Evolutionary conservation across 1,140 invertebrate genomes (phyloP), one percentile per base, ranked within the genome.

Genomic region (Atta cephalotes): DNA sequence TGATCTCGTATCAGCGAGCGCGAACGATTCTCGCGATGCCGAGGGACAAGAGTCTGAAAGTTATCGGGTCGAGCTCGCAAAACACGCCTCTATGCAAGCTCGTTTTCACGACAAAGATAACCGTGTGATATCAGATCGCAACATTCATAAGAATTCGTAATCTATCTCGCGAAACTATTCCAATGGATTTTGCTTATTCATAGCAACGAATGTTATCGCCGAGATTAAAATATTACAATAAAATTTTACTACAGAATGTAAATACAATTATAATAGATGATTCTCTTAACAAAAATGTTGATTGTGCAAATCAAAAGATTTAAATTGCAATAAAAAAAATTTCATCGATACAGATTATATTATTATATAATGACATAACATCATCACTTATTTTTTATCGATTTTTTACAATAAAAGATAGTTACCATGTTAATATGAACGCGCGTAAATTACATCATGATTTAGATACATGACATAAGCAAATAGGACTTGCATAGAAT

Each of bases 1-100:
- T 63, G 78, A 91, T 91, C 89, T 90, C 62, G 86, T 82, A 86
- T 88, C 89, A 74, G 35, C 66, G 39, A n/a, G n/a, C 56, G 78
- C 86, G 49, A 74, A 66, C 86, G 79, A 89, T 87, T 58, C 78
- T 35, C 66, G 85, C 88, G 88, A 90, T 87, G 81, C 58, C 35
- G 76, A 49, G 79, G 58, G 63, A 60, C 18, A 39, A 28, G 16
- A 35, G 63, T 12, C 12, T 66, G 72, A 89, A 87, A 89, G 74
- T 89, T 89, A 89, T 89, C 89, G 45, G 18, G 60, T 28, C 45
- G 25, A n/a, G 28, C 49, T 53, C 35, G 68, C 10, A n/a, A 39
- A 82, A 82, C 39, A 74, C 70, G 56, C 80, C 56, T 74, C 80
- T 80, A 21, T 82, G 45, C 68, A 82, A 82, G 5, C 70, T 76